phyloP scores from a whole-genome alignment of 2,888 invertebrate species.

The Axea sp. region DNA sequence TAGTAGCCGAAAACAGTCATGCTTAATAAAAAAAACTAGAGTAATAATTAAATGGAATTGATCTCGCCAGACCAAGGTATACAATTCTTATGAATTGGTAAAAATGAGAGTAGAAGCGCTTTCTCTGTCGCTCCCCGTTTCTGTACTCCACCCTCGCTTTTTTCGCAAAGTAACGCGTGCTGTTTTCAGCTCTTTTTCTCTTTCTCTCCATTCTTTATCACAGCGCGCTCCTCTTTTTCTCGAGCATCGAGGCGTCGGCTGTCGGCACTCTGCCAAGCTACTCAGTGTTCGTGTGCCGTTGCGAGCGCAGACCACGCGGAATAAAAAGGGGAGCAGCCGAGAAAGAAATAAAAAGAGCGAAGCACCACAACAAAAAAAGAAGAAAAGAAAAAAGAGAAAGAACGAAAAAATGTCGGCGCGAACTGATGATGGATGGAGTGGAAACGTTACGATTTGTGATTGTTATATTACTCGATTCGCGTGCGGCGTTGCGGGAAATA shows the following conservation, averaged over 20 bases:
- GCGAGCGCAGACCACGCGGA: slow-evolving; percentile 63
- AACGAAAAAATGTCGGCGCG: slow-evolving; percentile 46
- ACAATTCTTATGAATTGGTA: slow-evolving; percentile 28
- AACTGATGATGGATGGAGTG: slow-evolving; percentile 56
- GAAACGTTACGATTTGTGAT: slow-evolving; percentile 46
- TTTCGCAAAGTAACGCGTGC: slow-evolving; percentile 56
- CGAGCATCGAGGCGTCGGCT: slow-evolving; percentile 62
- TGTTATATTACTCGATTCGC: slow-evolving; percentile 44
- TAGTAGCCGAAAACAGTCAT: too few species aligned
- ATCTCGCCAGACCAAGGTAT: slow-evolving; percentile 14
- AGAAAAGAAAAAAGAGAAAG: background rate
- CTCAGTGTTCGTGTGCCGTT: slow-evolving; percentile 62
- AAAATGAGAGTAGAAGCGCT: slow-evolving; percentile 14
- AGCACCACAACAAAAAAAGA: slow-evolving; percentile 28
- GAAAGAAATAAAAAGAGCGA: slow-evolving; percentile 47
- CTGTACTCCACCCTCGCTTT: slow-evolving; percentile 48
- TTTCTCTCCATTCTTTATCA: slow-evolving; percentile 59
- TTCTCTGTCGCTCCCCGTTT: slow-evolving; percentile 44
- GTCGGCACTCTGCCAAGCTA: slow-evolving; percentile 71
- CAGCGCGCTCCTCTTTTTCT: slow-evolving; percentile 63
- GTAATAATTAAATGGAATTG: slow-evolving; percentile 25
- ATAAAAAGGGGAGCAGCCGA: slow-evolving; percentile 60
- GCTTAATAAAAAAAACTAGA: too few species aligned
- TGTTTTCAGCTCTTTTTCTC: slow-evolving; percentile 58
- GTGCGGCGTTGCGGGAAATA: slow-evolving; percentile 18